phyloP scores from a whole-genome alignment of 2,797 vertebrate species.

The Malacoctenus gilli region DNA sequence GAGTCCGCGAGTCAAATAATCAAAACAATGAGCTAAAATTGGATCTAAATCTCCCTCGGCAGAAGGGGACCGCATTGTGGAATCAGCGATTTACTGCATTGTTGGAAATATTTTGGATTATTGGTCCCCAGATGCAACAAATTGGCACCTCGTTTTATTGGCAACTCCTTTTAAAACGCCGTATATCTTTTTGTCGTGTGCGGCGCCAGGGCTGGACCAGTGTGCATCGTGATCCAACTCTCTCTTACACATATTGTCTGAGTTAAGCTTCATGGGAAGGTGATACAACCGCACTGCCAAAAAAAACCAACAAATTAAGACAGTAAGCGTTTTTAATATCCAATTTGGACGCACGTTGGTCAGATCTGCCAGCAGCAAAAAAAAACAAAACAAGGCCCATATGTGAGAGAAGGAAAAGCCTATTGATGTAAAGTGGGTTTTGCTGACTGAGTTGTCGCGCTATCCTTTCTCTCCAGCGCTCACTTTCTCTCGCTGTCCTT shows the following conservation, averaged over 20 bases:
- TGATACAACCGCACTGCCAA: conserved; percentile 10
- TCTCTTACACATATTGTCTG: conserved; percentile 7
- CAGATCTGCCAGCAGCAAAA: conserved; percentile 28
- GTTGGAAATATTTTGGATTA: neutral
- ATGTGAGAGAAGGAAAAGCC: conserved; percentile 30
- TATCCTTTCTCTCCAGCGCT: conserved; percentile 25
- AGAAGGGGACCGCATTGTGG: neutral
- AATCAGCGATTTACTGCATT: neutral
- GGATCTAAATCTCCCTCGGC: neutral
- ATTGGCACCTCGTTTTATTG: neutral
- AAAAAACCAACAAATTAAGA: conserved; percentile 24
- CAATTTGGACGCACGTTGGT: conserved; percentile 25
- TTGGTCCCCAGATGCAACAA: neutral
- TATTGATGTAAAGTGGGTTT: conserved; percentile 37
- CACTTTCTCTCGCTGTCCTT: conserved; percentile 24
- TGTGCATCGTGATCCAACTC: conserved; percentile 14
- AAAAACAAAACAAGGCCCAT: too few relatives aligned
- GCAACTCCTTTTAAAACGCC: neutral
- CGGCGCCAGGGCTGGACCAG: neutral
- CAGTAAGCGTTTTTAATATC: conserved; percentile 16
- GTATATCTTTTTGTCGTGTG: neutral
- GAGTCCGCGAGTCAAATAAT: neutral
- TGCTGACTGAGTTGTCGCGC: conserved; percentile 37
- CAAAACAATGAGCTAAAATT: neutral
- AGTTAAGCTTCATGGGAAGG: conserved; percentile 10